Conservation (phyloP, 2,888 invertebrate genomes). For the Coelopa pilipes region DNA sequence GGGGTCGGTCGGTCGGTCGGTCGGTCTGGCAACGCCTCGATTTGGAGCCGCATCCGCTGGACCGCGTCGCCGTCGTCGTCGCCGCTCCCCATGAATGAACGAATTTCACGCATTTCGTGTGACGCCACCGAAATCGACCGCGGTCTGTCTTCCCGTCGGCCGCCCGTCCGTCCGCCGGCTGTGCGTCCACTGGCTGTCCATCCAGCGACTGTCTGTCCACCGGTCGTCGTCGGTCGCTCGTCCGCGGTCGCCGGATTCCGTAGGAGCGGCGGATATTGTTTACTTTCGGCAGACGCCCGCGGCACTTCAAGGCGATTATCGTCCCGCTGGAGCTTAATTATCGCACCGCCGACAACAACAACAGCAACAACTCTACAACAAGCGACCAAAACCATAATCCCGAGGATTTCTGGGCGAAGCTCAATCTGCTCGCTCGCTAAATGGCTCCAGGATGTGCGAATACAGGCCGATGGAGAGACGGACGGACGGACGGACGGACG, state of each 20-base stretch:
- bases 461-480: too few species aligned
- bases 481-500: too few species aligned
- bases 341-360: constrained; percentile 15
- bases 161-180: not conserved
- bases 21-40: constrained; percentile 21
- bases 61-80: too few species aligned
- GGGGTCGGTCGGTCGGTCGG: not conserved
- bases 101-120: constrained; percentile 5
- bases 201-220: too few species aligned
- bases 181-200: too few species aligned
- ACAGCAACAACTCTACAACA: not conserved
- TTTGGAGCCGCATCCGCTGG: not conserved
- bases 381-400: not conserved
- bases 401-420: constrained; percentile 25
- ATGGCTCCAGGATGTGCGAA: constrained; percentile 27
- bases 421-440: constrained; percentile 15
- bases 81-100: too few species aligned
- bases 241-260: not conserved
- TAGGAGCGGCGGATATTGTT: constrained; percentile 16
- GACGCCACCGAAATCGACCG: constrained; percentile 13
- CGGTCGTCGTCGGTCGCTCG: too few species aligned
- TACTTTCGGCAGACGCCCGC: constrained; percentile 6
- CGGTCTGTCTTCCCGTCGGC: too few species aligned
- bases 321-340: constrained; percentile 62
- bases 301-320: constrained; percentile 53